Conservation (phyloP, 2,888 invertebrate genomes). For the Globia sparganii region DNA sequence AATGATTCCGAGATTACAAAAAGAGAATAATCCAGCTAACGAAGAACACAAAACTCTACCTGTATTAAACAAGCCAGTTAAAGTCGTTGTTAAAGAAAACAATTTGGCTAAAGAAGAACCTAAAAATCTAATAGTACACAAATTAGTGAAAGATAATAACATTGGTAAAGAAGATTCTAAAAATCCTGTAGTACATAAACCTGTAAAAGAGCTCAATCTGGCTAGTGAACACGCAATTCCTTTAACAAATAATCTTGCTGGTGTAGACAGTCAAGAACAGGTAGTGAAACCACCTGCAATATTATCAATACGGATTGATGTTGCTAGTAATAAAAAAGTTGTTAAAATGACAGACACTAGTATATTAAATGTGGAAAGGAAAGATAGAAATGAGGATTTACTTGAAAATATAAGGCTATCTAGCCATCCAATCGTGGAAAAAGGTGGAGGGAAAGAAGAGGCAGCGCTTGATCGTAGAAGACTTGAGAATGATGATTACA, state of each 20-base stretch:
- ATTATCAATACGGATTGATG: slow-evolving; percentile 80
- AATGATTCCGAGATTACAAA: slow-evolving; percentile 78
- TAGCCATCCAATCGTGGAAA: slow-evolving; percentile 61
- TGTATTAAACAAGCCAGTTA: slow-evolving; percentile 28
- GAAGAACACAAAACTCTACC: slow-evolving; percentile 67
- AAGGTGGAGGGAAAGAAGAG: slow-evolving; percentile 58
- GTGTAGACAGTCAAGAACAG: slow-evolving; percentile 17
- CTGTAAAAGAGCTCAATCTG: slow-evolving; percentile 69
- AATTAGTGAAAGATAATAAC: slow-evolving; percentile 81
- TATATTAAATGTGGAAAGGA: slow-evolving; percentile 20
- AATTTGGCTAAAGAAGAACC: slow-evolving; percentile 77
- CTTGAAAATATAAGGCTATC: slow-evolving; percentile 52
- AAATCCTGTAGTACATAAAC: slow-evolving; percentile 70
- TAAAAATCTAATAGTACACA: slow-evolving; percentile 43
- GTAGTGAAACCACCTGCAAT: slow-evolving; percentile 57
- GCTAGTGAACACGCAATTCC: slow-evolving; percentile 75
- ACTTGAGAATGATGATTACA: slow-evolving; percentile 77
- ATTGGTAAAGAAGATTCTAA: slow-evolving; percentile 72
- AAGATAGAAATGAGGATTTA: slow-evolving; percentile 37
- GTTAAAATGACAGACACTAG: slow-evolving; percentile 74
- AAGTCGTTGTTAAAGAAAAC: slow-evolving; percentile 79
- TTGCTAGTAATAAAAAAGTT: slow-evolving; percentile 79
- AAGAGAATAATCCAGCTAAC: slow-evolving; percentile 82
- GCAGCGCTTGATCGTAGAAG: slow-evolving; percentile 40
- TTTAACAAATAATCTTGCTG: slow-evolving; percentile 4